These are phyloP conservation scores for Melieria picta DNA, from an alignment of 2,888 invertebrate species.

Conservation along the genomic window DNA sequence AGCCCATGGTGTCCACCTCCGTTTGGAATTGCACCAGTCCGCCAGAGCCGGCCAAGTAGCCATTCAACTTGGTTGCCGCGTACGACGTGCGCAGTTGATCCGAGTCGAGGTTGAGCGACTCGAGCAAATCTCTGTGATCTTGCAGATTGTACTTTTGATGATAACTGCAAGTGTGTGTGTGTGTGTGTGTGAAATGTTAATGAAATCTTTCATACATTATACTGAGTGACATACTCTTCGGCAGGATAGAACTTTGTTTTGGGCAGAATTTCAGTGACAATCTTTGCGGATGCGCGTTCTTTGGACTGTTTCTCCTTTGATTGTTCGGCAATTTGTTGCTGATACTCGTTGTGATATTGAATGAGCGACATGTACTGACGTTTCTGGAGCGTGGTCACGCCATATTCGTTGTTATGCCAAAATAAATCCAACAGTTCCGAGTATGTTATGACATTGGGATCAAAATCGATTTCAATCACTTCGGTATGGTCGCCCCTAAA, in stretches of 20 bases:
- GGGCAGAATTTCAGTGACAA: constrained; percentile 78
- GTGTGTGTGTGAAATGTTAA: no score
- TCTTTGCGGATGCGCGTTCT: constrained; percentile 66
- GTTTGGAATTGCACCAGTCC: constrained; percentile 78
- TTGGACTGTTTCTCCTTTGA: constrained; percentile 67
- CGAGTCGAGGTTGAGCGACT: constrained; percentile 70
- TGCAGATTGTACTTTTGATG: constrained; percentile 96
- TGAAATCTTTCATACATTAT: no score
- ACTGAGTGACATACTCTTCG: constrained; percentile 81
- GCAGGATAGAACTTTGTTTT: constrained; percentile 90
- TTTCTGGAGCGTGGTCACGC: constrained; percentile 80
- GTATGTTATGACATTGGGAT: constrained; percentile 81
- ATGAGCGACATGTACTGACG: constrained; percentile 92
- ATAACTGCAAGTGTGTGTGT: constrained; percentile 72
- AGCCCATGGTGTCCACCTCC: constrained; percentile 75
- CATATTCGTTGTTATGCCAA: constrained; percentile 94
- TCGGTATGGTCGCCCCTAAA: constrained; percentile 92
- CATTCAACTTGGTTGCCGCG: constrained; percentile 86
- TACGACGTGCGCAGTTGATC: constrained; percentile 79
- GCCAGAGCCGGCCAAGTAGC: constrained; percentile 86
- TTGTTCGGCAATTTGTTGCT: constrained; percentile 78
- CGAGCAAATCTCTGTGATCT: constrained; percentile 80
- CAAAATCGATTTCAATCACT: constrained; percentile 90
- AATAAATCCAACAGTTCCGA: constrained; percentile 82
- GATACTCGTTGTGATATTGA: constrained; percentile 88